Evolutionary conservation across 2,797 vertebrate species (phyloP), one percentile per base, ranked within the genome.

Genomic region (Artibeus jamaicensis): DNA sequence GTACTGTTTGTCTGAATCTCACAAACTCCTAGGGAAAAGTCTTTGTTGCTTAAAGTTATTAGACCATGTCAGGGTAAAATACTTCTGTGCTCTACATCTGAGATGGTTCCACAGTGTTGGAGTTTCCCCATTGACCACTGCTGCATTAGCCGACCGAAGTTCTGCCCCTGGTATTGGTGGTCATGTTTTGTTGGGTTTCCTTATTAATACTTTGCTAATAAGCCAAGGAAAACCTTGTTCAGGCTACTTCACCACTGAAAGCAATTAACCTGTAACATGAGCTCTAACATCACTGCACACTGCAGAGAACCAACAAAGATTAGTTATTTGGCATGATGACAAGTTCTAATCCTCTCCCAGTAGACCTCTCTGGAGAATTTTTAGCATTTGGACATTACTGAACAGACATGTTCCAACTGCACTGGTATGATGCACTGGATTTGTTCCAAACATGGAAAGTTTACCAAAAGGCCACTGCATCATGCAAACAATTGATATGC

Each of bases 201-300:
- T 95, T 86, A 94, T 96, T 96, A 97, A 92, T 94, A 92, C 89
- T 95, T 70, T 68, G 57, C 91, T 96, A 96, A 97, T 96, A 96
- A 97, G 94, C 97, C 96, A 96, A 97, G 86, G 94, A 94, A 97
- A 97, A 97, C 86, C 93, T 94, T 78, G 55, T 94, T 88, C 84
- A 73, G 93, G 62, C 92, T 96, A 81, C 71, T 93, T 94, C 74
- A 92, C 78, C 97, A 86, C 96, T 95, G 95, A 97, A 97, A 96
- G 96, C 95, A 97, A 97, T 97, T 98, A 98, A 97, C 97, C 95
- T 97, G 97, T 95, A 97, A 98, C 88, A 96, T 93, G 97, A 97
- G 96, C 94, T 91, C 86, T 78, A 96, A 95, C 93, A 90, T 96
- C 10, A 3, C 96, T 57, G 82, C 9, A 14, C 93, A 71, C 86